These are phyloP conservation scores for Panthera uncia DNA, from an alignment of 2,113 vertebrate genomes.

Conservation along the genomic window DNA sequence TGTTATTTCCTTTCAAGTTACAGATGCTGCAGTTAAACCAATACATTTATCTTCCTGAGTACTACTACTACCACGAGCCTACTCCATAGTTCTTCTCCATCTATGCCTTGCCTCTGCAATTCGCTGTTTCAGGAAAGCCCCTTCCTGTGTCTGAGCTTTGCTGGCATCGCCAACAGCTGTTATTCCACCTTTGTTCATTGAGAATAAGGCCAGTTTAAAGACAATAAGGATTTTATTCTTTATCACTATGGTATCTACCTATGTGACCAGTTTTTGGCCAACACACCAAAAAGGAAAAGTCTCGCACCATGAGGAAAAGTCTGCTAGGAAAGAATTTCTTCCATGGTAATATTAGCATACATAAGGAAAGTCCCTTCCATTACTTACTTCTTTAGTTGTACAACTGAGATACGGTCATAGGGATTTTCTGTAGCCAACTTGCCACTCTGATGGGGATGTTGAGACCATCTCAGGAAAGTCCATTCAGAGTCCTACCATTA, in stretches of 20 bases:
- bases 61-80: neutral
- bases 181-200: neutral
- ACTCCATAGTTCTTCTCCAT: fast-evolving
- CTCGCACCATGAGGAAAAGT: neutral
- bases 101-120: neutral
- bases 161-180: too few relatives aligned
- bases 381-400: neutral
- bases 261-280: neutral
- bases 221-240: neutral
- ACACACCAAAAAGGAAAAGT: too few relatives aligned
- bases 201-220: neutral
- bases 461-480: neutral
- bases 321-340: neutral
- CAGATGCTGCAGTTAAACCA: neutral
- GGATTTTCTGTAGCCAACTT: neutral
- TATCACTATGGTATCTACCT: neutral
- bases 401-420: neutral
- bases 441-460: neutral
- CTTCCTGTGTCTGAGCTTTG: neutral
- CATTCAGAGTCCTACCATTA: neutral
- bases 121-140: neutral
- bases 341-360: fast-evolving
- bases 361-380: neutral
- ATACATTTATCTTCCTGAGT: neutral
- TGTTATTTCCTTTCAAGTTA: neutral